A percentile compares a stretch with the other conserved stretches of the same genome.
phyloP scores from a whole-genome alignment of 2,797 vertebrate genomes.

The Pantherophis alleghaniensis region DNA sequence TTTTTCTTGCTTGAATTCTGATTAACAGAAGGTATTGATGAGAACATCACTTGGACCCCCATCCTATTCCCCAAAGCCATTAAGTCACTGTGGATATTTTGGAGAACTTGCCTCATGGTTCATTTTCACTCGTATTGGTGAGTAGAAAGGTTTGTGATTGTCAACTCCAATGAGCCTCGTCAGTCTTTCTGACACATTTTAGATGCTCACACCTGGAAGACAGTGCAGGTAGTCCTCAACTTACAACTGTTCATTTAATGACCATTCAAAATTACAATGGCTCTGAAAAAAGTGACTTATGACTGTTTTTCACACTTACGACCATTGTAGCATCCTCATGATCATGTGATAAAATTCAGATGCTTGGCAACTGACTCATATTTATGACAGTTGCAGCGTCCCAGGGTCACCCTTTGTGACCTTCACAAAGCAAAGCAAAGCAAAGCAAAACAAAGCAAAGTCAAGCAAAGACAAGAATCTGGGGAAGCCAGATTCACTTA shows the following conservation, averaged over 20 bases:
- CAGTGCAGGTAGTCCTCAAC: not conserved
- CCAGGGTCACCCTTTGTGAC: not conserved
- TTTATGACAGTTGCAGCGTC: not conserved
- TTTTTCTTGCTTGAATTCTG: not conserved
- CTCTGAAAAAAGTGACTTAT: too few relatives aligned
- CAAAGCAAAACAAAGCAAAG: not conserved
- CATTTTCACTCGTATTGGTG: not conserved
- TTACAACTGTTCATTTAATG: too few relatives aligned
- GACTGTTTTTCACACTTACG: too few relatives aligned
- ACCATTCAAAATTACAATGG: too few relatives aligned
- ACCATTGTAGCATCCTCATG: not conserved
- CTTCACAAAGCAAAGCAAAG: not conserved
- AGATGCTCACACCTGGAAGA: not conserved
- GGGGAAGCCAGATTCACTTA: not conserved
- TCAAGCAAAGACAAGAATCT: not conserved
- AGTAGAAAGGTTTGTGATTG: not conserved
- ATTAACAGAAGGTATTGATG: not conserved
- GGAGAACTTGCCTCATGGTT: not conserved
- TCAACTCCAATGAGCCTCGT: too few relatives aligned
- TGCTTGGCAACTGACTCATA: not conserved
- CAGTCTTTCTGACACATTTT: not conserved
- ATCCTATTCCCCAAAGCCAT: not conserved
- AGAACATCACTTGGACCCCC: not conserved
- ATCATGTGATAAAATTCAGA: not conserved
- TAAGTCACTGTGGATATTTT: not conserved